Conservation (phyloP, 2,113 vertebrate species). For the Myocastor coypus region DNA sequence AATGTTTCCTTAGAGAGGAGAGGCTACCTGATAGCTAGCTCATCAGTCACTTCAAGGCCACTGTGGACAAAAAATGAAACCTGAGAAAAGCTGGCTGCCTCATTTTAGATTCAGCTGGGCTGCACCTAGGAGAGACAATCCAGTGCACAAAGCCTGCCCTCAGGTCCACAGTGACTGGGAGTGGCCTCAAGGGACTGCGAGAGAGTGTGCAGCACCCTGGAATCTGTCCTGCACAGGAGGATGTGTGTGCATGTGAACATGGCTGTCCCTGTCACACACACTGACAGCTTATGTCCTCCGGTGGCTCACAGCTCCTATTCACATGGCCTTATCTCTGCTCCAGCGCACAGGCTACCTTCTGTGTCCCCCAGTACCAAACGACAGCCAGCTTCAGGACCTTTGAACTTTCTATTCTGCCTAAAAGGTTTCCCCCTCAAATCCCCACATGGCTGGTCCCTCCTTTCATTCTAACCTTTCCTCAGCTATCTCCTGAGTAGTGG, state of each 20-base stretch:
- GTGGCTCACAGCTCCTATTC: not conserved
- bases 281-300: not conserved
- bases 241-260: fast-evolving
- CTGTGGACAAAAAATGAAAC: slow-evolving; percentile 66
- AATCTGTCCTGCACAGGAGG: not conserved
- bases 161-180: not conserved
- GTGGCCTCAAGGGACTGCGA: not conserved
- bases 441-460: not conserved
- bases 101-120: not conserved
- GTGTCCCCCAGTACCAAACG: not conserved
- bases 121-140: not conserved
- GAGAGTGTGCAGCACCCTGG: not conserved
- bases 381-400: not conserved
- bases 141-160: not conserved
- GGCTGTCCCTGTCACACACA: not conserved
- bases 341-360: not conserved
- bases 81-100: not conserved
- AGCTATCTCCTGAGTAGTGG: not conserved
- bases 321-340: not conserved
- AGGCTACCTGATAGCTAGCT: slow-evolving; percentile 59
- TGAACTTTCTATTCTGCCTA: not conserved
- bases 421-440: not conserved
- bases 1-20: slow-evolving; percentile 68
- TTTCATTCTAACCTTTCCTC: not conserved
- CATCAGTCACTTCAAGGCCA: not conserved